Percentiles rank a stretch among this genome's conserved stretches.
phyloP scores from a whole-genome alignment of 2,113 vertebrate species.

The Alethe castanea region DNA sequence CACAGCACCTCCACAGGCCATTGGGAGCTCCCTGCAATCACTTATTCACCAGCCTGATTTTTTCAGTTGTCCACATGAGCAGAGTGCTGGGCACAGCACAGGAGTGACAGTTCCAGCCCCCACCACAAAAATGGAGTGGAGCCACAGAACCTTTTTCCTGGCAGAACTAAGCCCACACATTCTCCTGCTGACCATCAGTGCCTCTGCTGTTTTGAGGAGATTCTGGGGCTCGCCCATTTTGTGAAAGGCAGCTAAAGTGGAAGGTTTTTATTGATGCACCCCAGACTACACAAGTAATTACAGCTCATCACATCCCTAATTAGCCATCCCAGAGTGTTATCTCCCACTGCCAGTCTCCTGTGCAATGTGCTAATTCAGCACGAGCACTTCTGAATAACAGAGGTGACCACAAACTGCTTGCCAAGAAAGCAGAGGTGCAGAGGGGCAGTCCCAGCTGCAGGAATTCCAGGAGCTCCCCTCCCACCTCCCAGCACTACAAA shows the following conservation, averaged over 20 bases:
- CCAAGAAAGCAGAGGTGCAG: neutral
- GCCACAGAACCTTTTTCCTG: neutral
- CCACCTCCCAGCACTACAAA: neutral
- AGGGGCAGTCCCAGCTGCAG: neutral
- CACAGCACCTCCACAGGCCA: neutral
- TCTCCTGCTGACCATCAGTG: neutral
- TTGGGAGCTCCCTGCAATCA: neutral
- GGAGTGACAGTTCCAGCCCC: neutral
- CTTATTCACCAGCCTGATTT: neutral
- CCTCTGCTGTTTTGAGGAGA: neutral
- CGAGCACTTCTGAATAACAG: neutral
- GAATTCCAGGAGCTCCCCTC: neutral
- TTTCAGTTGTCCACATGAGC: neutral
- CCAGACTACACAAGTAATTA: neutral
- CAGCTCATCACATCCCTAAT: neutral
- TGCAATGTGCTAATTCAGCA: constrained; percentile 3
- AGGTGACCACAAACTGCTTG: neutral
- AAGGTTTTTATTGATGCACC: neutral
- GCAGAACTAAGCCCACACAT: neutral
- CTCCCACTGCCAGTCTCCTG: neutral
- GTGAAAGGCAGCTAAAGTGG: neutral
- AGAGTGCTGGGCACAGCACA: neutral
- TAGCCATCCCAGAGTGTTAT: neutral
- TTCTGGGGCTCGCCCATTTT: neutral
- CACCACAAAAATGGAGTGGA: neutral